Evolutionary conservation across 2,888 invertebrate species (phyloP), one percentile per base, ranked within the genome.

Genomic region (Bombyx huttoni): DNA sequence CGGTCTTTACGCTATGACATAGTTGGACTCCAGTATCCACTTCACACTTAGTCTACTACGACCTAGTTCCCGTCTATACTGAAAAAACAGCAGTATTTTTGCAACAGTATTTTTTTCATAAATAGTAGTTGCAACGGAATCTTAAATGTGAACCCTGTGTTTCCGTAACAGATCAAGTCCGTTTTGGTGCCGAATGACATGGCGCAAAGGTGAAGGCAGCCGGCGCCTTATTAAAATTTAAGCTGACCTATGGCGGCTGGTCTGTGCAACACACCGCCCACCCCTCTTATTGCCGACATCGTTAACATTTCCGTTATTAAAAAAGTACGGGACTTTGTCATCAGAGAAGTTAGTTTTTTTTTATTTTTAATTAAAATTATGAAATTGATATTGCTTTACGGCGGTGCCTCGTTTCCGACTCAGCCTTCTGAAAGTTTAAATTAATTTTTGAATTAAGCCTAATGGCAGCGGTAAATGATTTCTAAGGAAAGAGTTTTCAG

Each of bases 331-430:
- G 81, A 81, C 84, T 85, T 85, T 86, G 85, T 86, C 88, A 87
- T 85, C 85, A 82, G 78, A 73, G 77, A 81, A 84, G 79, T 85
- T 81, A 85, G 84, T 86, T 88, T 87, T 24, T 24, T 24, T 24
- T 24, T 24, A 24, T 89, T 81, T 89, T 89, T 82, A 89, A 89
- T 89, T 88, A 89, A 89, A 89, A 89, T 88, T 86, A 88, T 88
- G 85, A 88, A 87, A 87, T 89, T 88, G 88, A 89, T 89, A 89
- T 87, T 85, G 85, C 86, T 80, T 87, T 80, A 79, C 80, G 81
- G 70, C 70, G 73, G 72, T 71, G 76, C 72, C 67, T 75, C 79
- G 81, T 75, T 75, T 78, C 76, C 78, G 70, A 68, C 72, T 73
- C 75, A 83, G 81, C 82, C 85, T 88, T 83, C 83, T 81, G 78